Percentiles rank a stretch among this genome's conserved stretches.
Evolutionary conservation across 2,888 invertebrate genomes (phyloP).

Genomic region (Lycia hirtaria): DNA sequence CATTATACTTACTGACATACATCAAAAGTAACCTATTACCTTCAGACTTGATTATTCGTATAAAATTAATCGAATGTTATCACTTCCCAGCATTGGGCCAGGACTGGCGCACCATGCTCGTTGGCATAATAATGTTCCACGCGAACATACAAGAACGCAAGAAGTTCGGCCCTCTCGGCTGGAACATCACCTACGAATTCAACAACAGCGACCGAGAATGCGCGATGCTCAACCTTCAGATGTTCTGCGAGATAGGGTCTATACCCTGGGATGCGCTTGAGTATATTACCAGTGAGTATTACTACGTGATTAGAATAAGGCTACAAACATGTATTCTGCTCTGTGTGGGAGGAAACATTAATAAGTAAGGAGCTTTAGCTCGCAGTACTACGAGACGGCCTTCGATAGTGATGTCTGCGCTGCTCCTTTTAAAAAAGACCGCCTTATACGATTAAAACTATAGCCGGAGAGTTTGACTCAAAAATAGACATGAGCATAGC

Average conservation of each 20-base stretch:
- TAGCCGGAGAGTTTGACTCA: too few relatives aligned
- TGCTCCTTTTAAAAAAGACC: too few relatives aligned
- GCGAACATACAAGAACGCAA: conserved; percentile 96
- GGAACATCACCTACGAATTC: conserved; percentile 97
- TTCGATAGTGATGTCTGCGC: too few relatives aligned
- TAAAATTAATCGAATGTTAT: background rate
- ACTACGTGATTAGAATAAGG: too few relatives aligned
- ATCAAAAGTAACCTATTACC: too few relatives aligned
- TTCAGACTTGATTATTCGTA: background rate
- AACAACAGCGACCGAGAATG: conserved; percentile 97
- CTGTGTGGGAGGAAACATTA: too few relatives aligned
- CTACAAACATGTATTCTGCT: too few relatives aligned
- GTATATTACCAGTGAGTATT: conserved; percentile 91
- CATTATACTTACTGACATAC: too few relatives aligned
- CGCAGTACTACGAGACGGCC: too few relatives aligned
- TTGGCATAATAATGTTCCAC: conserved; percentile 96
- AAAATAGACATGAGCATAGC: too few relatives aligned
- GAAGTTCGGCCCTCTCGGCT: conserved; percentile 96
- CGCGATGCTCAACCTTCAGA: conserved; percentile 93
- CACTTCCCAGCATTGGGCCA: conserved; percentile 82
- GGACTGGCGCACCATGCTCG: conserved; percentile 91
- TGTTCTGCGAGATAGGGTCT: conserved; percentile 89
- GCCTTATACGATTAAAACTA: too few relatives aligned
- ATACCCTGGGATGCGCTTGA: conserved; percentile 96
- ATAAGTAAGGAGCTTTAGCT: too few relatives aligned